Conservation (phyloP, 2,888 invertebrate genomes). For the Adela reaumurella region DNA sequence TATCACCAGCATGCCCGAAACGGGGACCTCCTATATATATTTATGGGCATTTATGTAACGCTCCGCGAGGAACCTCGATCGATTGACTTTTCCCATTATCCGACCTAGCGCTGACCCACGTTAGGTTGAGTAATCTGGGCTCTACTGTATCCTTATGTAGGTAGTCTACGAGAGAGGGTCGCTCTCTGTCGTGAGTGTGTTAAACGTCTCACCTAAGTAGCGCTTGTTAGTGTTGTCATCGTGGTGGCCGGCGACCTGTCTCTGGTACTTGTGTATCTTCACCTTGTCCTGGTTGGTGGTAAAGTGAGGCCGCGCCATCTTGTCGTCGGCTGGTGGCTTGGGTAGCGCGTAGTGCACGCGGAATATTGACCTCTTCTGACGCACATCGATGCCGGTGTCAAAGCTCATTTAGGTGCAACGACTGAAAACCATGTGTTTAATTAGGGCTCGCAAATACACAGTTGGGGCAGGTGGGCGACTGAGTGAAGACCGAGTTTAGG, state of each 20-base stretch:
- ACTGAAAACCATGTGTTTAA: too few relatives aligned
- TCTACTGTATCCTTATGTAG: too few relatives aligned
- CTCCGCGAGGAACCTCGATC: too few relatives aligned
- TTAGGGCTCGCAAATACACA: too few relatives aligned
- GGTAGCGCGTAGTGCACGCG: slow-evolving; percentile 35
- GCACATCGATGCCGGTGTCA: slow-evolving; percentile 9
- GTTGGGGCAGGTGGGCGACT: too few relatives aligned
- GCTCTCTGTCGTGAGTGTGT: too few relatives aligned
- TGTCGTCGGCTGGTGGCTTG: slow-evolving; percentile 20
- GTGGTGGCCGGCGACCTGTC: slow-evolving; percentile 39
- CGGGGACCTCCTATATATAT: background rate
- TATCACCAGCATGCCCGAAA: too few relatives aligned
- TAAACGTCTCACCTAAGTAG: slow-evolving; percentile 24
- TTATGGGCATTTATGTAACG: background rate
- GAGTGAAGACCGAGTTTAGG: too few relatives aligned
- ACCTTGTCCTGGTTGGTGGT: slow-evolving; percentile 5
- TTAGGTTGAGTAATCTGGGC: too few relatives aligned
- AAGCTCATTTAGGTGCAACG: background rate
- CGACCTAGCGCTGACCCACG: too few relatives aligned
- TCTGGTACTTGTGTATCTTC: slow-evolving; percentile 27
- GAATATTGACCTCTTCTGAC: slow-evolving; percentile 37
- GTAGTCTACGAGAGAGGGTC: too few relatives aligned
- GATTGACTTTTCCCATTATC: too few relatives aligned
- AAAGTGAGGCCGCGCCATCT: slow-evolving; percentile 23
- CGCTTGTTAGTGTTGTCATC: slow-evolving; percentile 22